phyloP scores from a whole-genome alignment of 2,888 invertebrate species.

The Sinopyrophorus schimmeli region DNA sequence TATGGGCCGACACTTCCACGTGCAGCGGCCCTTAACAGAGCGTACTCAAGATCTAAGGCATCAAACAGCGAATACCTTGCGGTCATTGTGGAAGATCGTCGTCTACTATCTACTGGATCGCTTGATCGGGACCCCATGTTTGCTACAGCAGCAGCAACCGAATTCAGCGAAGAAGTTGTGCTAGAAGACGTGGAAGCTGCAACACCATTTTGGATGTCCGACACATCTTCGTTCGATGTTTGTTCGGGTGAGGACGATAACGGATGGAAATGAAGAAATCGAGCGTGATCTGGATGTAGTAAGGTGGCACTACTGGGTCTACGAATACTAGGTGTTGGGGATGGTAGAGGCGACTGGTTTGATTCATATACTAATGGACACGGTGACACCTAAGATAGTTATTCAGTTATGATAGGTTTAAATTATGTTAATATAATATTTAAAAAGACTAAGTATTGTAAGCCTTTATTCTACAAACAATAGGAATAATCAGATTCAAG shows the following conservation, averaged over 20 bases:
- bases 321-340: slow-evolving; percentile 53
- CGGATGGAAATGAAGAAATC: slow-evolving; percentile 59
- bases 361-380: slow-evolving; percentile 55
- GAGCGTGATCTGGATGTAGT: slow-evolving; percentile 71
- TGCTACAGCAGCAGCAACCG: slow-evolving; percentile 53
- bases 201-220: slow-evolving; percentile 50
- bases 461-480: too few relatives aligned
- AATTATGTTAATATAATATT: too few relatives aligned
- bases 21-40: slow-evolving; percentile 68
- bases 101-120: slow-evolving; percentile 55
- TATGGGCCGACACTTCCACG: slow-evolving; percentile 74
- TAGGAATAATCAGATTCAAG: too few relatives aligned
- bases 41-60: slow-evolving; percentile 72
- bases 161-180: slow-evolving; percentile 64
- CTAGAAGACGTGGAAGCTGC: slow-evolving; percentile 58
- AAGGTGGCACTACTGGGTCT: slow-evolving; percentile 63
- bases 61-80: slow-evolving; percentile 70
- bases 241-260: slow-evolving; percentile 55
- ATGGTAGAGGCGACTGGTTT: slow-evolving; percentile 47
- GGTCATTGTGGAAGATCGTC: slow-evolving; percentile 64
- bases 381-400: slow-evolving; percentile 64
- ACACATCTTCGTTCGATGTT: slow-evolving; percentile 55
- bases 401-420: too few relatives aligned
- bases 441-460: too few relatives aligned
- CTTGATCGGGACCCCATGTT: slow-evolving; percentile 44